Evolutionary conservation across 2,797 vertebrate genomes (phyloP).

Genomic region (Lepus oiostolus): DNA sequence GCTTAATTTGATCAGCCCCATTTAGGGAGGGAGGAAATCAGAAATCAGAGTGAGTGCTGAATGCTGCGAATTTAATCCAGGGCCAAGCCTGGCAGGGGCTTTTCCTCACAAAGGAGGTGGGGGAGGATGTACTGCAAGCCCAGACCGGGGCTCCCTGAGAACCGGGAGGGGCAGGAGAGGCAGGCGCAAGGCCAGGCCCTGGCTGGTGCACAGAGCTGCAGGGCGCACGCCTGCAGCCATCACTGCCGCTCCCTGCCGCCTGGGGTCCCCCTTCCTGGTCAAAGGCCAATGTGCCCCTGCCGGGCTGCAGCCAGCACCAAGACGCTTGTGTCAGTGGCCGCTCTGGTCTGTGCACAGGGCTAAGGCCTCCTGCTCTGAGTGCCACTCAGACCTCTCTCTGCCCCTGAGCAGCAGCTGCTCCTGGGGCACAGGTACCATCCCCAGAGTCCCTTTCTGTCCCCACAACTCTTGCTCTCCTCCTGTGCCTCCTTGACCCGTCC

Average conservation of each 20-base stretch:
- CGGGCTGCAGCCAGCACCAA: background rate
- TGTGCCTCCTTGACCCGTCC: background rate
- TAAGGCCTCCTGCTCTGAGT: background rate
- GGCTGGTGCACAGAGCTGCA: background rate
- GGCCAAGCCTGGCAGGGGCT: background rate
- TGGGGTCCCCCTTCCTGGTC: background rate
- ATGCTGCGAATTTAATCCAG: slow-evolving; percentile 19
- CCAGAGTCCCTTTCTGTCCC: background rate
- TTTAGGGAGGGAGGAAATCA: slow-evolving; percentile 56
- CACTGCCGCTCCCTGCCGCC: too few relatives aligned
- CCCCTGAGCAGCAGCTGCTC: background rate
- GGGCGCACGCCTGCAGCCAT: background rate
- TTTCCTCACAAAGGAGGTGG: background rate
- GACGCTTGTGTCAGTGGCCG: too few relatives aligned
- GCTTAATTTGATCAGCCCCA: slow-evolving; percentile 67
- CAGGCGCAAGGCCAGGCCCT: accelerated
- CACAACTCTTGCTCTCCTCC: background rate
- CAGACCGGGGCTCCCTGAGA: background rate
- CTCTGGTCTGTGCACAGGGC: too few relatives aligned
- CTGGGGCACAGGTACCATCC: background rate
- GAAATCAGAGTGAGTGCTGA: slow-evolving; percentile 71
- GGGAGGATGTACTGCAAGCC: accelerated
- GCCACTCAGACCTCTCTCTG: background rate
- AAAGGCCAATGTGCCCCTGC: background rate
- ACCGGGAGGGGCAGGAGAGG: background rate